Evolutionary conservation across 92 coral and sea anemone species (phyloP), one percentile per base, ranked within the genome.

Genomic region (Micromussa lordhowensis): DNA sequence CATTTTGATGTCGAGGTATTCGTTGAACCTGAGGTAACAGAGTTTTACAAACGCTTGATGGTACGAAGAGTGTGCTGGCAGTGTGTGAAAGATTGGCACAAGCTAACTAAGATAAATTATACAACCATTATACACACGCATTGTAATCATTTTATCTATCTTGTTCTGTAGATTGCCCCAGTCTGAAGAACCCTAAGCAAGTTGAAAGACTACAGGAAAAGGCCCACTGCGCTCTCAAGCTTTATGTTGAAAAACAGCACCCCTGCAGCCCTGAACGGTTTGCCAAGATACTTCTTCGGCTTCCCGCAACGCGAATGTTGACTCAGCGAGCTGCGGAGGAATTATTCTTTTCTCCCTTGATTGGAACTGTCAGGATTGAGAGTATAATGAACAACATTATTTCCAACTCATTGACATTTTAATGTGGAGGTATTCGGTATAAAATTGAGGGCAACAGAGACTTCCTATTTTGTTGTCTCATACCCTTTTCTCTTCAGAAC

Each of bases 301-400:
- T 98, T 17, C 99, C 99, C 18, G 96, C 98, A 5, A 94, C 96
- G 5, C 90, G 94, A 82, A 78, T 91, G 68, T 85, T 98, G 69
- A 97, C 95, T 73, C 94, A 92, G 68, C 88, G 85, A 26, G 78
- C 92, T 31, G 94, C 96, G 2, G 99, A 98, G 88, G 98, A 96
- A 59, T 84, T 98, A 32, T 98, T 98, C 88, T 98, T 98, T 83
- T 90, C 96, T 30, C 98, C 98, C 13, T 91, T 98, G 63, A 96
- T 98, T 44, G 99, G 99, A 34, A 95, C 93, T 38, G 98, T 98
- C 19, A 93, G 89, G 78, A 96, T 98, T 32, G 97, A 94, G 68
- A 94, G 93, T 74, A 98, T 98, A 63, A 94, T 98, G 98, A 95
- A 94, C 64, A 93, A 95, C 69, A 98, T 98, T 22, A 82, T 98